Evolutionary conservation across 2,888 invertebrate species (phyloP), one percentile per base, ranked within the genome.

Genomic region (Agonopterix subpropinquella): DNA sequence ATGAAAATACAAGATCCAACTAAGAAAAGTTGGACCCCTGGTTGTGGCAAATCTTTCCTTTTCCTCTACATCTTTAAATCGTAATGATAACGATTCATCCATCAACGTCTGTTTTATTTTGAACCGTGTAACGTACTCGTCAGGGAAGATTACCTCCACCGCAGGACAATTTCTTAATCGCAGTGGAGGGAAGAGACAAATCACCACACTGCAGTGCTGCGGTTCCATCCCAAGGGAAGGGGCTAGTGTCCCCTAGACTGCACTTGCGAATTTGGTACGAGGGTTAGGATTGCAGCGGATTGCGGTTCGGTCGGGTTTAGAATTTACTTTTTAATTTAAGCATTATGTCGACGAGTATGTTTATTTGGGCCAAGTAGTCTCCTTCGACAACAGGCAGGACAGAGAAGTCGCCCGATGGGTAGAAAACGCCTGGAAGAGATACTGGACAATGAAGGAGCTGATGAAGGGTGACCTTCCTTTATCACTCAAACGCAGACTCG

Each of bases 131-230:
- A 28, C 28, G 28, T 28, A 53, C 51, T 53, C 47, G 55, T 58
- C 59, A 48, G 55, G 47, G 47, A 54, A 50, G 53, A 61, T 67
- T 64, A 51, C 51, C 28, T 28, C 36, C 7, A 28, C 41, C 55
- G 50, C 58, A 53, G 55, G 57, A 64, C 65, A 59, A 80, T 81
- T 79, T 77, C 82, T 81, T 85, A 84, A 83, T 83, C 79, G 82
- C 67, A 64, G 61, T 65, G 66, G 70, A 28, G 76, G 72, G 69
- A 62, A 62, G 71, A 79, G 77, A 85, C 84, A 79, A 83, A 85
- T 86, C 83, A 77, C 81, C 77, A 59, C 64, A 64, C 64, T 78
- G 76, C 77, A 77, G 59, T 66, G 75, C 69, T 77, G 80, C 65
- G 70, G 76, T 70, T 59, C 59, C 56, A 58, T 55, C 15, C 81